phyloP scores from a whole-genome alignment of 2,888 invertebrate species.

The Xestoiulus laeticollis region DNA sequence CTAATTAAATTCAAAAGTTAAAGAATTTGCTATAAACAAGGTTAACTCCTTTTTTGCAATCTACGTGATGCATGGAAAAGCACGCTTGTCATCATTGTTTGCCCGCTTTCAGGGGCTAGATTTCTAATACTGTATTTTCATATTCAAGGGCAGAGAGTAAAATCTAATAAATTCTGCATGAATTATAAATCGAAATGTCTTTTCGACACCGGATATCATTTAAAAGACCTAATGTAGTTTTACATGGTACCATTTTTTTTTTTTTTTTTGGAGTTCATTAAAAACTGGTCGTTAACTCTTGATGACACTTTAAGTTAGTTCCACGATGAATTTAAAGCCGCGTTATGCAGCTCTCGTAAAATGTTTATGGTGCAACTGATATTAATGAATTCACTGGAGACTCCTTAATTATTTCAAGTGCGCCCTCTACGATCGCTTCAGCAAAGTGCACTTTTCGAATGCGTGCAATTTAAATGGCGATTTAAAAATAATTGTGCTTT shows the following conservation, averaged over 20 bases:
- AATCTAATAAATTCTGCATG: too few relatives aligned
- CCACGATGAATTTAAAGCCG: neutral
- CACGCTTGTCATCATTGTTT: too few relatives aligned
- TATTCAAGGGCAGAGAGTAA: too few relatives aligned
- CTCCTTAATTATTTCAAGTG: conserved; percentile 23
- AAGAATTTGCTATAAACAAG: too few relatives aligned
- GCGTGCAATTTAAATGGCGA: neutral
- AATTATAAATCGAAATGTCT: too few relatives aligned
- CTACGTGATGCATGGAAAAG: too few relatives aligned
- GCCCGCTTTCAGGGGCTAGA: too few relatives aligned
- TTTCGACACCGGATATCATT: too few relatives aligned
- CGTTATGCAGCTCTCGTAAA: neutral
- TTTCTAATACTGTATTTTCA: too few relatives aligned
- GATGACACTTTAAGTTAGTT: neutral
- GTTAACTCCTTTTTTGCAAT: too few relatives aligned
- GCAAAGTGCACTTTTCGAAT: neutral
- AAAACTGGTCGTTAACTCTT: neutral
- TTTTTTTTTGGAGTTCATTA: neutral
- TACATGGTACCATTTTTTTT: neutral
- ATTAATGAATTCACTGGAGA: neutral
- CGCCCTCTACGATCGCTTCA: conserved; percentile 31
- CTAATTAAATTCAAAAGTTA: too few relatives aligned
- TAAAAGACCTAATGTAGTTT: neutral
- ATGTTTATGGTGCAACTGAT: conserved; percentile 3
- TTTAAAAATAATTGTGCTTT: conserved; percentile 28